A percentile compares a stretch with the other conserved stretches of the same genome.
Evolutionary conservation across 2,888 invertebrate species (phyloP).

Genomic region (Linnaemya tessellans): DNA sequence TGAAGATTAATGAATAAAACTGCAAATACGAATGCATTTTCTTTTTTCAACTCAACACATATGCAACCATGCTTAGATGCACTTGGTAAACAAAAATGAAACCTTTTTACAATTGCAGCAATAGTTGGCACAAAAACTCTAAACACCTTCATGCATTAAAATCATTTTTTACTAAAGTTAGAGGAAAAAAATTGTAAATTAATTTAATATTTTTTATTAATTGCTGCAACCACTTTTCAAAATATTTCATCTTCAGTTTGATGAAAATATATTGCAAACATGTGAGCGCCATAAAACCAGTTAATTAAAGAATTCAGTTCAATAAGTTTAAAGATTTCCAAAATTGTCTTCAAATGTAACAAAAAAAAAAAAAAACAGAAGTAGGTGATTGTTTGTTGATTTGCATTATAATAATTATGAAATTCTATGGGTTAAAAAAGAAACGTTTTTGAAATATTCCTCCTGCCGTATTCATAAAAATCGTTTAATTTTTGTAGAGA

Average conservation of each 20-base stretch:
- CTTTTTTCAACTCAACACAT: not conserved
- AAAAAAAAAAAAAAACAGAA: constrained; percentile 25
- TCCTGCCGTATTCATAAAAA: no score
- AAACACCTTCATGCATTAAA: constrained; percentile 24
- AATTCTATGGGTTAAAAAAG: not conserved
- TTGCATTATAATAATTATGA: constrained; percentile 6
- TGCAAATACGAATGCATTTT: constrained; percentile 15
- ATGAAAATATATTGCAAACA: constrained; percentile 17
- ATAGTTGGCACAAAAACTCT: not conserved
- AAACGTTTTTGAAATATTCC: not conserved
- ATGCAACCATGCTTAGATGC: not conserved
- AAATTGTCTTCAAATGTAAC: constrained; percentile 33
- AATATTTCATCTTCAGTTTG: constrained; percentile 39
- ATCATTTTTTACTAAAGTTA: constrained; percentile 8
- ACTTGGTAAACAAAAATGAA: constrained; percentile 21
- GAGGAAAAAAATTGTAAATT: constrained; percentile 3
- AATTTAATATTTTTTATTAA: constrained; percentile 30
- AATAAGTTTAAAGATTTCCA: constrained; percentile 37
- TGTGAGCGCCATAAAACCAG: constrained; percentile 34
- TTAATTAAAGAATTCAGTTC: constrained; percentile 56
- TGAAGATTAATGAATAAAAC: constrained; percentile 56
- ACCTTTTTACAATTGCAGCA: constrained; percentile 19
- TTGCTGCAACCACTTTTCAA: constrained; percentile 9
- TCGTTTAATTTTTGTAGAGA: not conserved
- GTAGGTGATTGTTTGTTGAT: constrained; percentile 26